Base-by-base conservation (phyloP, 2,888 invertebrate species). In the Unio pictorum region DNA sequence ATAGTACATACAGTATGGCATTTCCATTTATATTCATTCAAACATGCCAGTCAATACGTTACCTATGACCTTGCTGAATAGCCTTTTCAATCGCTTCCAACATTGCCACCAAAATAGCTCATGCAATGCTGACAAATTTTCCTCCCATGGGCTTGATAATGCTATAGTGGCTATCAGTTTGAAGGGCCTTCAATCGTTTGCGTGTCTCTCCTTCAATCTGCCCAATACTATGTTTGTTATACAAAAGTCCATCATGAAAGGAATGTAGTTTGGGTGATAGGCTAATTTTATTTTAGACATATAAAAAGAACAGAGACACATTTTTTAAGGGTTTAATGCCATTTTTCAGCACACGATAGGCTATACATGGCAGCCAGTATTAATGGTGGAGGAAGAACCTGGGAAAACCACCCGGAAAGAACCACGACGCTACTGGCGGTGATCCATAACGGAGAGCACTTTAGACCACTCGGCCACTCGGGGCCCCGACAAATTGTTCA, bases 161-260 rank as follows among this genome's bases (percentile, higher is more conserved):
- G 57, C 72, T 74, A 56, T 70, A 69, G 18, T 68, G 65, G 28
- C 72, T 69, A 55, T 75, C 76, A 30, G 71, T 71, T 18, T 67
- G 68, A 30, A 79, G 73, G 61, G 77, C 78, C 45, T 73, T 72
- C 60, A 82, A 66, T 58, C 70, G 70, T 54, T 72, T 68, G 28
- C 69, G 70, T 18, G 79, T 79, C 68, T 79, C 82, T 56, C 75
- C 75, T 20, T 81, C 82, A 66, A 84, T 84, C 84, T 82, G 68
- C 18, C 67, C 55, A n/a, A 55, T 4, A 34, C 3, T 7, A 34
- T 7, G 6, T 34, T 34, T 1, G 34, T 34, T 34, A 5, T 34
- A 34, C 34, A 34, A 34, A 17, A 63, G 45, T 30, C 34, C 20
- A 45, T 15, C 17, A 59, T 30, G 54, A 18, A 57, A 34, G 23